Evolutionary conservation across 2,113 vertebrate species (phyloP).

Genomic region (Lophius piscatorius): DNA sequence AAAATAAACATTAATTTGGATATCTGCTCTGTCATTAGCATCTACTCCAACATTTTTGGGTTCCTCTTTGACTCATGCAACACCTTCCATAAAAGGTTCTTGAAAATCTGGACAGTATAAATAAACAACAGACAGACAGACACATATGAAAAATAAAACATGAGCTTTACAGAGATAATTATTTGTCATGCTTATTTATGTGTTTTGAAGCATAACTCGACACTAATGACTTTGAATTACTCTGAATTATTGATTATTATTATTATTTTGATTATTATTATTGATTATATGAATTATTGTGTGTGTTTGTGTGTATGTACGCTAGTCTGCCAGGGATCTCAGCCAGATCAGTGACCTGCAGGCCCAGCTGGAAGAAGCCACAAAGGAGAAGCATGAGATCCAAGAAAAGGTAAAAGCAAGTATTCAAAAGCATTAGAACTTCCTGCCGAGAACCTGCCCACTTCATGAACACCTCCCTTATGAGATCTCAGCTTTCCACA

Average conservation of each 20-base stretch:
- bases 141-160: too few relatives aligned
- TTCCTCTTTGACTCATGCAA: too few relatives aligned
- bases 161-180: too few relatives aligned
- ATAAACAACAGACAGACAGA: too few relatives aligned
- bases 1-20: too few relatives aligned
- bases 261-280: slow-evolving; percentile 6
- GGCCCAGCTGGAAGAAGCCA: slow-evolving; percentile 91
- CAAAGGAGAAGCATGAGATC: slow-evolving; percentile 95
- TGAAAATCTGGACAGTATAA: too few relatives aligned
- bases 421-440: slow-evolving; percentile 30
- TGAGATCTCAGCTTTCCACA: slow-evolving; percentile 51
- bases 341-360: slow-evolving; percentile 97
- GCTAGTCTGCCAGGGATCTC: slow-evolving; percentile 91
- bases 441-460: slow-evolving; percentile 37
- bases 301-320: slow-evolving; percentile 14
- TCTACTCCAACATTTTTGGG: too few relatives aligned
- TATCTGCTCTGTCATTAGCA: too few relatives aligned
- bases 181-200: too few relatives aligned
- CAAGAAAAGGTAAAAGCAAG: slow-evolving; percentile 91
- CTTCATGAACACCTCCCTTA: slow-evolving; percentile 53
- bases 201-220: slow-evolving; percentile 5
- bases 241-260: slow-evolving; percentile 15
- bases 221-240: background rate
- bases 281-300: slow-evolving; percentile 21
- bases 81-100: too few relatives aligned